phyloP scores from a whole-genome alignment of 2,797 vertebrate species.

The Eospalax fontanierii region DNA sequence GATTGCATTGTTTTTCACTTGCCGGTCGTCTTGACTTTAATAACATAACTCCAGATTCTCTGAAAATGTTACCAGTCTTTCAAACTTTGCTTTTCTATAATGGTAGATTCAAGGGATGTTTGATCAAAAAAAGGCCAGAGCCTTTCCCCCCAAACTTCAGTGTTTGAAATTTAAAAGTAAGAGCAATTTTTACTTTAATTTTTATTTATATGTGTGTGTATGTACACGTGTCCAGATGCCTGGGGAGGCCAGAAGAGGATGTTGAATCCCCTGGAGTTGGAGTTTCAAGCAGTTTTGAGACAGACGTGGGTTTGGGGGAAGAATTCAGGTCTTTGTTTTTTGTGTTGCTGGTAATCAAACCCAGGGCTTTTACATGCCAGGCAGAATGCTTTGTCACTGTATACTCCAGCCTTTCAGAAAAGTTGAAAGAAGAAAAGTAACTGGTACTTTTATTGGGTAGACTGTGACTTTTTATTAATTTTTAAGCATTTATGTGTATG shows the following conservation, averaged over 20 bases:
- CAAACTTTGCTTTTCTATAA: conserved; percentile 28
- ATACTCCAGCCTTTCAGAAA: neutral
- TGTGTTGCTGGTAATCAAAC: conserved; percentile 1
- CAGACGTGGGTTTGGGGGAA: no score
- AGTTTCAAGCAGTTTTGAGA: no score
- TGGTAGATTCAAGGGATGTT: no score
- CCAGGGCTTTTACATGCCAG: neutral
- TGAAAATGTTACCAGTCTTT: conserved; percentile 59
- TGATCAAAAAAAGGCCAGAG: neutral
- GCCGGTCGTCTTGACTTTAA: neutral
- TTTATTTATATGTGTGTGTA: neutral
- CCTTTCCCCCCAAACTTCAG: neutral
- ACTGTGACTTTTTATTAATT: neutral
- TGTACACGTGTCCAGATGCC: neutral
- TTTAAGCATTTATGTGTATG: no score
- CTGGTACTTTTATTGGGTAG: neutral
- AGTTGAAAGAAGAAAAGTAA: conserved; percentile 51
- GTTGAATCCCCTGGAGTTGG: no score
- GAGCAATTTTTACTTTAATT: conserved; percentile 3
- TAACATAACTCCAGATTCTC: neutral
- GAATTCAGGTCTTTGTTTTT: no score
- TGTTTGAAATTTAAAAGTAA: conserved; percentile 59
- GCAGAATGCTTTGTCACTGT: neutral
- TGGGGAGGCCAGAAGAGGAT: no score
- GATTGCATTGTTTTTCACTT: neutral